These are phyloP conservation scores for Anas flavirostris DNA, from an alignment of 2,797 vertebrate species.

Conservation along the genomic window DNA sequence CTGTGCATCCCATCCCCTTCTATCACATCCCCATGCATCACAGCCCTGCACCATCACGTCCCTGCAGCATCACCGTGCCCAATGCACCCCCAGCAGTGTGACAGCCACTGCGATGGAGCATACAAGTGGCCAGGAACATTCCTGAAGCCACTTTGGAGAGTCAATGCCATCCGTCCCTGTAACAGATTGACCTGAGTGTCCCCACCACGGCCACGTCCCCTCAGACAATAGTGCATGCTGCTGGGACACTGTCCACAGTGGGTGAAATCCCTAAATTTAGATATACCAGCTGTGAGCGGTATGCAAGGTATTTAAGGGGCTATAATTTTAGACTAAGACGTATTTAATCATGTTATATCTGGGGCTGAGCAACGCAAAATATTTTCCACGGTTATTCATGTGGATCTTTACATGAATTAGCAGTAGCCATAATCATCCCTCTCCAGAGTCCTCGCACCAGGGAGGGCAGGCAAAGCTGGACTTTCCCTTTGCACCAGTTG, in stretches of 20 bases:
- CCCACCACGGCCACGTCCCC: not conserved
- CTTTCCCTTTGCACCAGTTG: not conserved
- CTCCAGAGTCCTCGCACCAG: rapidly evolving
- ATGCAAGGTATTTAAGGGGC: constrained; percentile 12
- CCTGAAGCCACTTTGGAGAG: not conserved
- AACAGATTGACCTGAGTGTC: not conserved
- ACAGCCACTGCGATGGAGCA: rapidly evolving
- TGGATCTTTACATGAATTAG: not conserved
- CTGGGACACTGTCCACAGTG: not conserved
- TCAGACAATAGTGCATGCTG: not conserved
- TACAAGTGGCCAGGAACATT: not conserved
- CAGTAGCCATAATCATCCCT: not conserved
- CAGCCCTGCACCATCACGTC: not conserved
- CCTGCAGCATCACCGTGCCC: no score
- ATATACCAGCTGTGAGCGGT: constrained; percentile 34
- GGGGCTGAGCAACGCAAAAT: constrained; percentile 26
- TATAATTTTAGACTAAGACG: constrained; percentile 61
- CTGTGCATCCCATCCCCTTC: not conserved
- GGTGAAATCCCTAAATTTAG: constrained; percentile 63
- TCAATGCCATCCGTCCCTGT: not conserved
- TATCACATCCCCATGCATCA: not conserved
- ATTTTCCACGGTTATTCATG: constrained; percentile 63
- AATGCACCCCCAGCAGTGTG: not conserved
- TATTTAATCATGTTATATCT: constrained; percentile 32
- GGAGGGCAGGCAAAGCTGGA: not conserved